Base-by-base conservation (phyloP, 2,888 invertebrate species). In the Melipona beecheii region DNA sequence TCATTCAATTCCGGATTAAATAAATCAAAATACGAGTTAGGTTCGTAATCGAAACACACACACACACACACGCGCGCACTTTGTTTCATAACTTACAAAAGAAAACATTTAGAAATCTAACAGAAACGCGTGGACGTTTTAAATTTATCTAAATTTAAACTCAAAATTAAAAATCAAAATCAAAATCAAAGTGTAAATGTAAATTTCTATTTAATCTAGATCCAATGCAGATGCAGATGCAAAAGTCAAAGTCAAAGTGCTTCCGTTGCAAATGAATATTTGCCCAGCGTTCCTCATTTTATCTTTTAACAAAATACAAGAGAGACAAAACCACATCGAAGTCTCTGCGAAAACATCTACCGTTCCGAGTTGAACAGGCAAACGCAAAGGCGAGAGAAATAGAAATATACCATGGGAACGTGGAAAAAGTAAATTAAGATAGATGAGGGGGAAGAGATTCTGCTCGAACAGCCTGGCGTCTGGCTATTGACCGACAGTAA, bases 401-500 rank as follows among this genome's bases (percentile, higher is more conserved):
- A 75, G 60, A 52, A 31, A 36, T 36, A 52, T 27, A 17, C 43
- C 43, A 9, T 43, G 2, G n/a, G 11, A 77, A 54, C 31, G 4
- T 9, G 31, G 54, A 15, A 66, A 66, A 72, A 64, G 36, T 52
- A n/a, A 52, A 64, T 60, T 50, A 31, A 9, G 49, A 60, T 27
- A n/a, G 62, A 19, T 43, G 43, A 43, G n/a, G 49, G 24, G 58
- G 60, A 62, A 77, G 62, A 31, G 62, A 31, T 9, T 9, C 9
- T 43, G 43, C 43, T 43, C 9, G 9, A 31, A 27, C 58, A 64
- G 43, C 2, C 3, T 5, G 4, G 2, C 17, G 58, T 70, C 79
- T 70, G 81, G 19, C 64, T 27, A 31, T 27, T n/a, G 13, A 11
- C 43, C 17, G 74, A 31, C 31, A 19, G 4, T 50, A 27, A 81